Evolutionary conservation across 2,113 vertebrate genomes (phyloP).

Genomic region (Pampusana beccarii): DNA sequence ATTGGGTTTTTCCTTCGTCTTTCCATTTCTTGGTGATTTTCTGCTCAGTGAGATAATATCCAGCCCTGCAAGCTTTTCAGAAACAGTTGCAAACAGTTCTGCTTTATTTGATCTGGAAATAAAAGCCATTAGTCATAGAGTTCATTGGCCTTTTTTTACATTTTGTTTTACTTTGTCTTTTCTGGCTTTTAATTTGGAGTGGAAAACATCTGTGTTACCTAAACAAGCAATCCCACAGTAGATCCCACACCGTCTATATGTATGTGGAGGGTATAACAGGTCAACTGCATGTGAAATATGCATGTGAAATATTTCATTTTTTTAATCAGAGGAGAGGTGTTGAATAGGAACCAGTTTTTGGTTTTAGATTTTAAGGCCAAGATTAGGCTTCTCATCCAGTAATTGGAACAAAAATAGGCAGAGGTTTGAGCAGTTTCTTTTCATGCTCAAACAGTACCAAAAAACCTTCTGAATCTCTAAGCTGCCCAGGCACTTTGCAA

Average conservation of each 20-base stretch:
- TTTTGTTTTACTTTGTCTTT: neutral
- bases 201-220: neutral
- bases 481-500: neutral
- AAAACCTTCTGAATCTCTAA: neutral
- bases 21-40: neutral
- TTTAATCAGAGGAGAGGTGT: neutral
- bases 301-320: neutral
- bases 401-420: neutral
- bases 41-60: neutral
- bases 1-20: neutral
- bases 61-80: neutral
- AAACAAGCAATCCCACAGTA: neutral
- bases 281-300: neutral
- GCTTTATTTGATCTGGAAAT: neutral
- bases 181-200: neutral
- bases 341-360: neutral
- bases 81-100: neutral
- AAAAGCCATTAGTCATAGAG: neutral
- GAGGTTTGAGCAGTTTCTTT: neutral
- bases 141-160: rapidly evolving
- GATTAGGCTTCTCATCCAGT: neutral
- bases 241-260: neutral
- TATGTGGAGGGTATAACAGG: neutral
- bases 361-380: neutral
- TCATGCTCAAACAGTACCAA: neutral